These are phyloP conservation scores for Aptenodytes patagonicus DNA, from an alignment of 2,113 vertebrate genomes.

Conservation along the genomic window DNA sequence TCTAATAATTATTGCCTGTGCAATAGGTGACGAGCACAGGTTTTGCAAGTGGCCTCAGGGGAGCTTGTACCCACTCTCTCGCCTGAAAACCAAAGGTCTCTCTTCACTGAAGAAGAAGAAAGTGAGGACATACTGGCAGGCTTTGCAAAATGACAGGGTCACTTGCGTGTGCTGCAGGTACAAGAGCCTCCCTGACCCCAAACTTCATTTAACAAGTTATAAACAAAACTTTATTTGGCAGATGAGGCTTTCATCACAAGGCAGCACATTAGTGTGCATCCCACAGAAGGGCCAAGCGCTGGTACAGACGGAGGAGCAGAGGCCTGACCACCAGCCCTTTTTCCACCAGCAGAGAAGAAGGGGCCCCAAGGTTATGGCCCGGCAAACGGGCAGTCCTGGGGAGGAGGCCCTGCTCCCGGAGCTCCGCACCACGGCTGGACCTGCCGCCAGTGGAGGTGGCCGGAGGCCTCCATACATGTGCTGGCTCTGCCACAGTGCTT, in stretches of 20 bases:
- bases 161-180: neutral
- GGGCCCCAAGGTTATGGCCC: accelerated
- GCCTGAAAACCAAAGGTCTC: accelerated
- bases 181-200: neutral
- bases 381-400: accelerated
- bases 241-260: accelerated
- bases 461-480: accelerated
- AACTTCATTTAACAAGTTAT: neutral
- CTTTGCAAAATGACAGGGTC: accelerated
- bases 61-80: neutral
- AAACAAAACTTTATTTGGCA: neutral
- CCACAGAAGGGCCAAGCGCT: accelerated
- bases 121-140: accelerated
- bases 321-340: neutral
- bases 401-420: neutral
- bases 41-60: neutral
- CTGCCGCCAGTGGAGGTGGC: neutral
- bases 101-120: neutral
- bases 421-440: neutral
- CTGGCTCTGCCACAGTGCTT: neutral
- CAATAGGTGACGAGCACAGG: accelerated
- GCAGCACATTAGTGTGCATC: accelerated
- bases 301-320: accelerated
- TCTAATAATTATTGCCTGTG: neutral
- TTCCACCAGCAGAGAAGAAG: neutral